phyloP scores from a whole-genome alignment of 2,888 invertebrate genomes.

The Dynastes hyllus region DNA sequence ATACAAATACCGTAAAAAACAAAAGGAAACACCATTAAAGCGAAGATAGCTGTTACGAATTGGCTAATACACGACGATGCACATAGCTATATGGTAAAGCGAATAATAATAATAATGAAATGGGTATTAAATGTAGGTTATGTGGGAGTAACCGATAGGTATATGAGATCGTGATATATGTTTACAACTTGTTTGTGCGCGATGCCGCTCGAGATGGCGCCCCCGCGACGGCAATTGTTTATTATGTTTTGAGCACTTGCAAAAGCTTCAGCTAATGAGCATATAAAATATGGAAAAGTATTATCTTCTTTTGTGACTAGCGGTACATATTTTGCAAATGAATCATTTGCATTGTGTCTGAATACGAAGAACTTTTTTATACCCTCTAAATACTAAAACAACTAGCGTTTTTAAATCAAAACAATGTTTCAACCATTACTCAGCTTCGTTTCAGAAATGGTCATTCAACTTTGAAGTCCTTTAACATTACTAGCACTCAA shows the following conservation, averaged over 20 bases:
- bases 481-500: too few species aligned
- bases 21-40: conserved; percentile 1
- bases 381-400: too few species aligned
- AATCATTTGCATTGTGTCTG: background rate
- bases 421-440: too few species aligned
- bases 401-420: too few species aligned
- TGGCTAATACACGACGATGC: background rate
- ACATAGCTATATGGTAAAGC: conserved; percentile 53
- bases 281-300: conserved; percentile 19
- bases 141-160: conserved; percentile 56
- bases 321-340: background rate
- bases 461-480: too few species aligned
- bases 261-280: conserved; percentile 36
- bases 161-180: conserved; percentile 54
- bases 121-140: conserved; percentile 55
- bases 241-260: conserved; percentile 27
- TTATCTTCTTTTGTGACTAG: background rate
- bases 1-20: conserved; percentile 16
- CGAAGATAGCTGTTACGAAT: conserved; percentile 15
- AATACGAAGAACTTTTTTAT: too few species aligned
- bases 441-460: too few species aligned
- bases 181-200: conserved; percentile 57
- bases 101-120: conserved; percentile 56
- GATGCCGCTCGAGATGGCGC: conserved; percentile 54
- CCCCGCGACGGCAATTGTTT: conserved; percentile 43